Base-by-base conservation (phyloP, 2,888 invertebrate species). In the Ectemnius lituratus region DNA sequence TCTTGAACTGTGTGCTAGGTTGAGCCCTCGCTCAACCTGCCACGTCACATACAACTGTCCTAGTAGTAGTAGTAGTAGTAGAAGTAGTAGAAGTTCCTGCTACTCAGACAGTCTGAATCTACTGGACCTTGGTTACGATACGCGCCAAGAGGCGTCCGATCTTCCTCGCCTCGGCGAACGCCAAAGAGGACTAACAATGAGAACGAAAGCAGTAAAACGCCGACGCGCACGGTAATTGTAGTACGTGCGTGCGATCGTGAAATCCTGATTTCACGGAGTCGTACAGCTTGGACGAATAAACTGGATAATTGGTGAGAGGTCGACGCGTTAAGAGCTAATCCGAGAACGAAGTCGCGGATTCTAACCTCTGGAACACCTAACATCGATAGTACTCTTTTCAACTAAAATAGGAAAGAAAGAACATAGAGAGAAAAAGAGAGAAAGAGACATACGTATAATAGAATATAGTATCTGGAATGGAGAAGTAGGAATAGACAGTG, bases 261-360 rank as follows among this genome's bases (percentile, higher is more conserved):
- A 87, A 75, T 79, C 74, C 58, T 66, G 74, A 71, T 86, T 83
- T 86, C 85, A 86, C 85, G 83, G 84, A 85, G 81, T 85, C 78
- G 79, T 83, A 81, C n/a, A 5, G 79, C 71, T 81, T 77, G 75
- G 78, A 78, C 80, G 81, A 85, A 87, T 87, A 87, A 87, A 84
- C 80, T 73, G 77, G 76, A 71, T 83, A 85, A 87, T 84, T 85
- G 80, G 82, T 80, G 79, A 77, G 63, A 69, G 73, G 78, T 67
- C 64, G 65, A 77, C 58, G 70, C 71, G 63, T 72, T 73, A 76
- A 68, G 37, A 61, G 61, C 57, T 69, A n/a, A 47, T 46, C 47
- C 70, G 18, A 46, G 61, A 57, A 13, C 56, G 67, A 62, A 62
- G 57, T 64, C 37, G 5, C 37, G 1, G 67, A 16, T 56, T 70